phyloP scores from a whole-genome alignment of 2,113 vertebrate genomes.

The Stigmatopora nigra region DNA sequence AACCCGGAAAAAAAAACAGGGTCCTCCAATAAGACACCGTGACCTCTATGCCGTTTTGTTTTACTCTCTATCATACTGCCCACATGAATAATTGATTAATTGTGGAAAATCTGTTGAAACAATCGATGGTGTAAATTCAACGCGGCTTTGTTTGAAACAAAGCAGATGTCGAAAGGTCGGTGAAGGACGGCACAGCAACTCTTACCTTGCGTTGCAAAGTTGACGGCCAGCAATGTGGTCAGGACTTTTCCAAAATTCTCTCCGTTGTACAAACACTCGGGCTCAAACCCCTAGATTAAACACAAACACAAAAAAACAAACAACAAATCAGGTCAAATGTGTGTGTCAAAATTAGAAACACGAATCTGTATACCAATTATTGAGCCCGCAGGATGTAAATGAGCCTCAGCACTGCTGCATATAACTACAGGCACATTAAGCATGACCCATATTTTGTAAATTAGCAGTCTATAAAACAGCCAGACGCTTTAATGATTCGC shows the following conservation, averaged over 20 bases:
- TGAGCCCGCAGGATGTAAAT: conserved; percentile 16
- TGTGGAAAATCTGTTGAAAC: conserved; percentile 6
- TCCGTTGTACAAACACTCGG: conserved; percentile 82
- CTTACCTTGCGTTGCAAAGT: conserved; percentile 92
- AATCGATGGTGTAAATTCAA: conserved; percentile 4
- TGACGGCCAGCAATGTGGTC: conserved; percentile 81
- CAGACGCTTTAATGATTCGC: conserved; percentile 31
- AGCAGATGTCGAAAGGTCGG: neutral
- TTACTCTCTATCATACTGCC: neutral
- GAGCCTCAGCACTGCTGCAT: conserved; percentile 12
- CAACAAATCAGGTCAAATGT: neutral
- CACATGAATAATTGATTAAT: conserved; percentile 7
- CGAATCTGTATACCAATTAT: conserved; percentile 18
- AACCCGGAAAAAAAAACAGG: neutral
- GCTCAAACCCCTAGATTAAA: conserved; percentile 81
- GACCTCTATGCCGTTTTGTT: neutral
- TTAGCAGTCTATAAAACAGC: conserved; percentile 28
- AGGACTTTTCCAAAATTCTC: conserved; percentile 85
- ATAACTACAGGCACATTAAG: conserved; percentile 32
- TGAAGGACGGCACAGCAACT: neutral
- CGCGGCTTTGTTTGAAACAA: neutral
- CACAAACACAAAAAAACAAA: conserved; percentile 26
- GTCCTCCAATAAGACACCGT: neutral
- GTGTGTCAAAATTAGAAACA: conserved; percentile 13
- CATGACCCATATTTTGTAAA: conserved; percentile 43